Conservation (phyloP, 2,113 vertebrate species). For the Leptodactylus fuscus region DNA sequence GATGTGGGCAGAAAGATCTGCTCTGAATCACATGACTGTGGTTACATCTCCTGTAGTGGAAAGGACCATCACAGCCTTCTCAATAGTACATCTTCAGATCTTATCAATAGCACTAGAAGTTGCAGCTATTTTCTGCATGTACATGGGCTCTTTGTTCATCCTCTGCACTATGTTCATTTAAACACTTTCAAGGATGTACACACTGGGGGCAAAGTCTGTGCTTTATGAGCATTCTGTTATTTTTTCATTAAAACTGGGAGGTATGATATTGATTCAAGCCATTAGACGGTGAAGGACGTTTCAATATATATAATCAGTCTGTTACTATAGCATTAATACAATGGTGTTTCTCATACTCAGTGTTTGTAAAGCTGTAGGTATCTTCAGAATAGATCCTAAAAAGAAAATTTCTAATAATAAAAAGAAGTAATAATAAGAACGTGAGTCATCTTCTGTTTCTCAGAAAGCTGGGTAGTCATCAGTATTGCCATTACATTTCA, state of each 20-base stretch:
- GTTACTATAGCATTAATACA: conserved; percentile 11
- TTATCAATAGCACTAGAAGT: not conserved
- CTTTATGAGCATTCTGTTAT: not conserved
- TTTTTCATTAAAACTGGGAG: not conserved
- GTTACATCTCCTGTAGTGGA: too few species aligned
- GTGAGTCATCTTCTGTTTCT: too few species aligned
- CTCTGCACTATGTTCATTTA: not conserved
- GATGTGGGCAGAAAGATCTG: too few species aligned
- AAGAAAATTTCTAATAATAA: too few species aligned
- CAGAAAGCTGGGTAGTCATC: too few species aligned
- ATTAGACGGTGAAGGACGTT: not conserved
- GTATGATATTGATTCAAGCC: not conserved
- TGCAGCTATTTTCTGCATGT: not conserved
- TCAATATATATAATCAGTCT: not conserved
- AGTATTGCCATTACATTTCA: too few species aligned
- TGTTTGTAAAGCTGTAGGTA: not conserved
- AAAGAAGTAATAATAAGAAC: too few species aligned
- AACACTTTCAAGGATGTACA: not conserved
- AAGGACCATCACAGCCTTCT: too few species aligned
- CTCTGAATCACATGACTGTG: too few species aligned
- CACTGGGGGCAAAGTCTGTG: not conserved
- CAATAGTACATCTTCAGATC: too few species aligned
- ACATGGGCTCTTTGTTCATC: not conserved
- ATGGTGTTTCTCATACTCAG: not conserved
- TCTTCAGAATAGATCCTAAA: not conserved